Conservation (phyloP, 2,797 vertebrate species). For the Enteromius thamalakanensis region DNA sequence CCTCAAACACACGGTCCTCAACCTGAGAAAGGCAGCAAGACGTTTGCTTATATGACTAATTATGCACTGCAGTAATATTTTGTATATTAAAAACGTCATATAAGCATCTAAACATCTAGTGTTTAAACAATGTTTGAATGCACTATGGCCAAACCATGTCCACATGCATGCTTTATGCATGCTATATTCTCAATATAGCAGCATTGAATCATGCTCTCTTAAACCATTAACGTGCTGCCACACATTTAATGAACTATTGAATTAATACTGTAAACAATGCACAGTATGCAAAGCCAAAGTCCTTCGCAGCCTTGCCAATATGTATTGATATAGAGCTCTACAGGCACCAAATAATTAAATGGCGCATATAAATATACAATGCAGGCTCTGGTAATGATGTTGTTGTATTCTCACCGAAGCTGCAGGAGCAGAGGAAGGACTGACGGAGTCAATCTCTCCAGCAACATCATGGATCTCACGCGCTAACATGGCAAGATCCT, state of each 20-base stretch:
- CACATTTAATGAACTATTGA: background rate
- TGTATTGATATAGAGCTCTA: slow-evolving; percentile 1
- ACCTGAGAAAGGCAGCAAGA: slow-evolving; percentile 69
- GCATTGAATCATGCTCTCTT: background rate
- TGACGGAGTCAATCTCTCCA: slow-evolving; percentile 97
- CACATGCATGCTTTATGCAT: background rate
- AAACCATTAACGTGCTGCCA: background rate
- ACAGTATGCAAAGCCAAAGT: slow-evolving; percentile 10
- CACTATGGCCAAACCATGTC: background rate
- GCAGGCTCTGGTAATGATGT: background rate
- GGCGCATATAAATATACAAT: background rate
- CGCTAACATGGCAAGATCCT: slow-evolving; percentile 93
- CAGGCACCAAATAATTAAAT: background rate
- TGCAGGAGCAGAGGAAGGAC: slow-evolving; percentile 70
- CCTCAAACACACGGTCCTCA: slow-evolving; percentile 89
- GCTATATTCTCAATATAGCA: background rate
- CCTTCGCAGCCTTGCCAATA: background rate
- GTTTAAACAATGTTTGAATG: background rate
- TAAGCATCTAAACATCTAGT: background rate
- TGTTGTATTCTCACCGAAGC: slow-evolving; percentile 28
- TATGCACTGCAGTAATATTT: background rate
- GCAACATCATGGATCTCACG: slow-evolving; percentile 98
- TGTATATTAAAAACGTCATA: background rate
- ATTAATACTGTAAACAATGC: slow-evolving; percentile 10
- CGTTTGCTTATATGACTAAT: background rate